Evolutionary conservation across 53 echinoderm and acorn worm species (phyloP), one percentile per base, ranked within the genome.

Genomic region (Paracentrotus lividus): DNA sequence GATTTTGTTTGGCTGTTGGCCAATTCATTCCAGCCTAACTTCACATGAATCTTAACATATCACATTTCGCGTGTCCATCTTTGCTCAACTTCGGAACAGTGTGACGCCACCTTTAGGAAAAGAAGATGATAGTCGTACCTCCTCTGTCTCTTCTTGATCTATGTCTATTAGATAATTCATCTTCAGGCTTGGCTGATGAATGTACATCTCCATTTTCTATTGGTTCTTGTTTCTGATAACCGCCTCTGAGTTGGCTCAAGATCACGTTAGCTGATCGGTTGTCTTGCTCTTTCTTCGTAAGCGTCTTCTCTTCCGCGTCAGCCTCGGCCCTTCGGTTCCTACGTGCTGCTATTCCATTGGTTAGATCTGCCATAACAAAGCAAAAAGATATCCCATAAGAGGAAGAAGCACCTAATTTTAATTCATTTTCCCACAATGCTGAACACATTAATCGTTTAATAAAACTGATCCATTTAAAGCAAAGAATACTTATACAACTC

Each of bases 291-390:
- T 45, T 81, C 81, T 81, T 81, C 9, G 81, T n/a, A 45, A 26
- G 81, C 26, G 26, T 27, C 47, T 44, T 81, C 92, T 78, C 78
- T 24, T 91, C 76, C 60, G 57, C 36, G 21, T 88, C 33, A 38
- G 87, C 92, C 55, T 94, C 90, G 26, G 93, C 88, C 58, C 93
- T 44, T 24, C 90, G 93, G 51, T 89, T 94, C 88, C 97, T 90
- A 42, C 97, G 93, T 42, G 94, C 93, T 32, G 97, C 97, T 49
- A 97, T 97, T 42, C 97, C 97, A 65, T 95, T 94, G 55, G 96
- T 88, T 21, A 97, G 92, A 94, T 91, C 97, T 97, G 43, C 12
- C 51, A n/a, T n/a, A n/a, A 57, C 57, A 40, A 42, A 23, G 42
- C 20, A 18, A 29, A 29, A 7, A 64, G 1, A 21, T 13, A 13